Evolutionary conservation across 2,113 vertebrate species (phyloP), one percentile per base, ranked within the genome.

Genomic region (Bufo bufo): DNA sequence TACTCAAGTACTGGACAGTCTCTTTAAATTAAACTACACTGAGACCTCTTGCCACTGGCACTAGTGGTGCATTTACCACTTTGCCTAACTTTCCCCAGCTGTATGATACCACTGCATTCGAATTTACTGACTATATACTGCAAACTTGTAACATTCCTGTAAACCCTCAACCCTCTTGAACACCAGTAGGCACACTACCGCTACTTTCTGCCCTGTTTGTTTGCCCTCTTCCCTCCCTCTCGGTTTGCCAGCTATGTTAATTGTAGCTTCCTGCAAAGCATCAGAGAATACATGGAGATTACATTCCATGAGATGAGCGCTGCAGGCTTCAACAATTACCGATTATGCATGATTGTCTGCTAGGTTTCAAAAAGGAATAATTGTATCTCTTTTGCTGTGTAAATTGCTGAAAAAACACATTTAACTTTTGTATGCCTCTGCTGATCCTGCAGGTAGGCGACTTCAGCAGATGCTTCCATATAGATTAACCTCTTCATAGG

Each of bases 271-370:
- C 56, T 43, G 54, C 65, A 82, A 45, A 82, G 59, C 80, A n/a
- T 63, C 58, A 65, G 19, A 47, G 56, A 82, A 82, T 82, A 59
- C 77, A 80, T 80, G 47, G 56, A 81, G 78, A 81, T 81, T 81
- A 82, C 65, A 82, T 63, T 56, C 59, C 33, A 82, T 23, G 33
- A 82, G 59, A 82, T 82, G 4, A 82, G 58, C 80, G 59, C 77
- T 63, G 17, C 33, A 49, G 33, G 58, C 80, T 82, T 63, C 59
- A 82, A 43, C 63, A 47, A 63, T 59, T 59, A 82, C 56, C 58
- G 58, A 63, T 63, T 82, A 82, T 63, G 59, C 59, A 82, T 61
- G 33, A 19, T 63, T 63, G 33, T 63, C 80, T 63, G 58, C 45
- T 43, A 56, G 56, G n/a, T 47, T 82, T 47, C 80, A 82, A 45